These are phyloP conservation scores for Lysiphlebus fabarum DNA, from an alignment of 1,140 invertebrate species.

Conservation along the genomic window DNA sequence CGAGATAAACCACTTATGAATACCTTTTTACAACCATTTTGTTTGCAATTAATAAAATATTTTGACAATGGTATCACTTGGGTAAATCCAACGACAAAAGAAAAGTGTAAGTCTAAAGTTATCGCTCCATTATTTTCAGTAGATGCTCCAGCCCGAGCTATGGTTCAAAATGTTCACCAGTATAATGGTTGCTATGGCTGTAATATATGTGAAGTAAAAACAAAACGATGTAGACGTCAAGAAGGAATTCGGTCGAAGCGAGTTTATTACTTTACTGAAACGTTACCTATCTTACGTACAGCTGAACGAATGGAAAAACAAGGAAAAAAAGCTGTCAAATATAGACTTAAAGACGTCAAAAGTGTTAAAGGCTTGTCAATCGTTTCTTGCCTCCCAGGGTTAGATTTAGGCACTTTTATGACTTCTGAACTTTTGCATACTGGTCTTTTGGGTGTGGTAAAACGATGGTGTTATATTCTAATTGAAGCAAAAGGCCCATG, in stretches of 20 bases:
- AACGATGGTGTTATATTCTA: conserved; percentile 21
- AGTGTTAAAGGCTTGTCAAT: conserved; percentile 28
- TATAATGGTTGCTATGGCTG: conserved; percentile 30
- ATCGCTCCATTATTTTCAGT: conserved; percentile 28
- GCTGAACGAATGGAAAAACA: no score
- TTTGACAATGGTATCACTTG: conserved; percentile 27
- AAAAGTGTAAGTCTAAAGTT: conserved; percentile 21
- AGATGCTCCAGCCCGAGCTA: conserved; percentile 34
- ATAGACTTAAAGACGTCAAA: no score
- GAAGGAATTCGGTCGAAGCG: no score
- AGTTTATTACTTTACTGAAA: no score
- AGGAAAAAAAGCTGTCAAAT: no score
- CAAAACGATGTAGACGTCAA: conserved; percentile 1
- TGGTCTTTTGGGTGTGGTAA: conserved; percentile 26
- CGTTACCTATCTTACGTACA: no score
- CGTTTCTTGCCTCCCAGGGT: conserved; percentile 20
- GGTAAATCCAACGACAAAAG: conserved; percentile 24
- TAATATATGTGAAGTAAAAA: conserved; percentile 32
- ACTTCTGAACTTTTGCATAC: conserved; percentile 34
- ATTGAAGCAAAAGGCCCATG: conserved; percentile 14
- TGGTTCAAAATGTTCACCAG: conserved; percentile 32
- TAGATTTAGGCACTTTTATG: conserved; percentile 28
- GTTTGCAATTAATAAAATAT: conserved; percentile 24
- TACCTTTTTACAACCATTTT: conserved; percentile 29
- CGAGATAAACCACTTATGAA: conserved; percentile 25